Evolutionary conservation across 2,888 invertebrate species (phyloP).

Genomic region (Anticlea derivata): DNA sequence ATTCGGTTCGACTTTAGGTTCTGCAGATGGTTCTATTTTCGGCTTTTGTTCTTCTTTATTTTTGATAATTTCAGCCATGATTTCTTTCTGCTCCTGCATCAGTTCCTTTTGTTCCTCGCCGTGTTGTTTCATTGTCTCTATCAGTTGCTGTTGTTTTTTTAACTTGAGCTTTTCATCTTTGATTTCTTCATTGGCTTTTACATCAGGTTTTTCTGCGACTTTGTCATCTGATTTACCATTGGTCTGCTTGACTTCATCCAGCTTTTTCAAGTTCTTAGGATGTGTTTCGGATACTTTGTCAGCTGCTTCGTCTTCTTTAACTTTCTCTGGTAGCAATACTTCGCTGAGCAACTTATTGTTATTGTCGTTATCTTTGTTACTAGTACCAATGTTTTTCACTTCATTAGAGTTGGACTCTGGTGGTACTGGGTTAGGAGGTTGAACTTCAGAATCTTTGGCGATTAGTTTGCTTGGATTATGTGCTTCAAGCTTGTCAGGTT

Average conservation of each 20-base stretch:
- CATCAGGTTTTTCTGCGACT: slow-evolving; percentile 44
- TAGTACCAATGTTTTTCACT: slow-evolving; percentile 48
- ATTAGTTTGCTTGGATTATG: slow-evolving; percentile 42
- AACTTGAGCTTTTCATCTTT: slow-evolving; percentile 46
- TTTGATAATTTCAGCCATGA: slow-evolving; percentile 84
- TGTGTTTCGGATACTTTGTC: slow-evolving; percentile 60
- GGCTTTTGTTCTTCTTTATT: slow-evolving; percentile 78
- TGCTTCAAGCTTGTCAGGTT: slow-evolving; percentile 37
- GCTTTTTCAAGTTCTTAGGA: slow-evolving; percentile 64
- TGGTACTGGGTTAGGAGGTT: slow-evolving; percentile 77
- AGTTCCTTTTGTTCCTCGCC: slow-evolving; percentile 87
- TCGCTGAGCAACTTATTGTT: slow-evolving; percentile 29
- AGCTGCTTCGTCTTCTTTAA: slow-evolving; percentile 44
- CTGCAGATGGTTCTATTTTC: slow-evolving; percentile 51
- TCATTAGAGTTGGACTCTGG: slow-evolving; percentile 72
- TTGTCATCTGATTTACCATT: slow-evolving; percentile 49
- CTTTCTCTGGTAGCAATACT: slow-evolving; percentile 32
- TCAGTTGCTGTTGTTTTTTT: slow-evolving; percentile 76
- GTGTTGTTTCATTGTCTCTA: slow-evolving; percentile 87
- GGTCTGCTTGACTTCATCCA: slow-evolving; percentile 42
- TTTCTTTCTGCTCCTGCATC: slow-evolving; percentile 86
- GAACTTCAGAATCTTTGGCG: slow-evolving; percentile 68
- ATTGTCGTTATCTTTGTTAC: slow-evolving; percentile 34
- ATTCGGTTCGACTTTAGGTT: slow-evolving; percentile 46
- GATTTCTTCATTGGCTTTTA: slow-evolving; percentile 43